Conservation (phyloP, 2,113 vertebrate genomes). For the Apteryx owenii region DNA sequence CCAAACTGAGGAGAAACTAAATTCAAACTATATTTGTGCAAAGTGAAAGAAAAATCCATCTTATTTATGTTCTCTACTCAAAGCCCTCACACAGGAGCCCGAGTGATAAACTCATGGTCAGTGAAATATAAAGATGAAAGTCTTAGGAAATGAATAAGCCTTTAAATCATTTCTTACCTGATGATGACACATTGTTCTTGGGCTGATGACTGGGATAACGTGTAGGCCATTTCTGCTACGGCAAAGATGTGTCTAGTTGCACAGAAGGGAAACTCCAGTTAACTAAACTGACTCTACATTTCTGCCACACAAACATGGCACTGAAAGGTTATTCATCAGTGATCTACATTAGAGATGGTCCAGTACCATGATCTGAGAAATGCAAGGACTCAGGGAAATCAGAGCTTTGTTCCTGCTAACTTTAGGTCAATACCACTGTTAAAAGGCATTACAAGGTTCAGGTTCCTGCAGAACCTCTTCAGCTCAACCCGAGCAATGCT, state of each 20-base stretch:
- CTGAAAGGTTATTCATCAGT: not conserved
- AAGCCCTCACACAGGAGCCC: not conserved
- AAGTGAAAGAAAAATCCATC: not conserved
- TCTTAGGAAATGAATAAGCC: not conserved
- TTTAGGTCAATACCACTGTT: not conserved
- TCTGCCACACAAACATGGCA: not conserved
- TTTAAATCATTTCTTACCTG: constrained; percentile 71
- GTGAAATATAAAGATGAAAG: not conserved
- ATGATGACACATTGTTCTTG: constrained; percentile 87
- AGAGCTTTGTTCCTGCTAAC: not conserved
- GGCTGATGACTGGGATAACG: constrained; percentile 77
- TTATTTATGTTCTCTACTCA: not conserved
- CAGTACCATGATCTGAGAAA: not conserved
- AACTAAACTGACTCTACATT: not conserved
- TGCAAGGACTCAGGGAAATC: not conserved
- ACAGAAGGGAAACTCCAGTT: not conserved
- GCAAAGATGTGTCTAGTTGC: constrained; percentile 88
- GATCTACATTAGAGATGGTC: not conserved
- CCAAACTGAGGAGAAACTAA: not conserved
- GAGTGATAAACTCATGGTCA: not conserved
- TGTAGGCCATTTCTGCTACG: constrained; percentile 82
- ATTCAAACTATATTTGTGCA: not conserved
- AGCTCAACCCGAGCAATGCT: not conserved
- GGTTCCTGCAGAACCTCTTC: not conserved
- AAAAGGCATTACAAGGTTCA: not conserved